Percentiles rank a stretch among this genome's conserved stretches.
Conservation (phyloP, 1,140 invertebrate species). For the Maconellicoccus hirsutus region DNA sequence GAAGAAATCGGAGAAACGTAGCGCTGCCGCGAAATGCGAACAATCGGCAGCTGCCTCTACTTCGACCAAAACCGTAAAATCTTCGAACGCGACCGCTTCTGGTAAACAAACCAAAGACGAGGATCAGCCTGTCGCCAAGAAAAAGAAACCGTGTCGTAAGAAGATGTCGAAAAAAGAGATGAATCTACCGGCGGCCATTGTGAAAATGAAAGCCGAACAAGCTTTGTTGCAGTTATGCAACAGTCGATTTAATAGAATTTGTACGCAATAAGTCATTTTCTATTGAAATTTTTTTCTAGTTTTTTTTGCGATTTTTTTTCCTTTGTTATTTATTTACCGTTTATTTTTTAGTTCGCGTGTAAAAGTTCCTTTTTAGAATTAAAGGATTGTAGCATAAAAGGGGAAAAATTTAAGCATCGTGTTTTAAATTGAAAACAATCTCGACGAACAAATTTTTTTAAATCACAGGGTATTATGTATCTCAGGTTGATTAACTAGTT, state of each 20-base stretch:
- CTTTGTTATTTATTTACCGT: too few relatives aligned
- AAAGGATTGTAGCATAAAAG: too few relatives aligned
- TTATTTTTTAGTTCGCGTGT: too few relatives aligned
- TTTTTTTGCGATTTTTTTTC: too few relatives aligned
- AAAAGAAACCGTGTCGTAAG: not conserved
- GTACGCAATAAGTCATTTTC: not conserved
- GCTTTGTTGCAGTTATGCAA: not conserved
- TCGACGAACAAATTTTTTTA: too few relatives aligned
- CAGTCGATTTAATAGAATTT: conserved; percentile 2
- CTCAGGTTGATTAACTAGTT: too few relatives aligned
- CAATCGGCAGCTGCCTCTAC: not conserved
- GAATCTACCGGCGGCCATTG: not conserved
- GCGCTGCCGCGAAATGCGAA: not conserved
- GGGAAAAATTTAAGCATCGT: too few relatives aligned
- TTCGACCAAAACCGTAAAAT: not conserved
- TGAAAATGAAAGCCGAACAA: not conserved
- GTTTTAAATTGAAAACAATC: too few relatives aligned
- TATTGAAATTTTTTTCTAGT: too few relatives aligned
- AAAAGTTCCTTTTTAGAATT: too few relatives aligned
- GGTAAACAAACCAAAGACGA: not conserved
- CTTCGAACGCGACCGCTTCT: not conserved
- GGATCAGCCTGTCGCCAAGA: not conserved
- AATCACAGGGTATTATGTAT: too few relatives aligned
- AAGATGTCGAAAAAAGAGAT: conserved; percentile 13
- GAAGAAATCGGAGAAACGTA: not conserved